Evolutionary conservation across 2,113 vertebrate species (phyloP), one percentile per base, ranked within the genome.

Genomic region (Sakesphorus luctuosus): DNA sequence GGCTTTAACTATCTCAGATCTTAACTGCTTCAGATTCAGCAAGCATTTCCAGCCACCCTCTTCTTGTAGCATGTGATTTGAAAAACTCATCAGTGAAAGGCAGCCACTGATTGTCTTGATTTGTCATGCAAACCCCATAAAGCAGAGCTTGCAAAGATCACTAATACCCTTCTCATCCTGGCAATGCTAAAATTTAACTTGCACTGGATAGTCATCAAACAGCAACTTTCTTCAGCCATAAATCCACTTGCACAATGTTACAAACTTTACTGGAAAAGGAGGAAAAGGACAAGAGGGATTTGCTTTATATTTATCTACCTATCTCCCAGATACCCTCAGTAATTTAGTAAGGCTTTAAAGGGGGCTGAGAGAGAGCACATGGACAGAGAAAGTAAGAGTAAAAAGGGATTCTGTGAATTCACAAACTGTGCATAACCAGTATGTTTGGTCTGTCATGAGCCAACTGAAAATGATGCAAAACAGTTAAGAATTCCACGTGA

Each of bases 21-120:
- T 61, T 50, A 82, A 91, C 46, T 91, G 87, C 67, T 80, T 93
- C 79, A 90, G 59, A 92, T 88, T 88, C 89, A 87, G 84, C n/a
- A 91, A 94, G 88, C 68, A 47, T 77, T 74, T 67, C 23, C 46
- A 94, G 26, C 29, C 63, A 53, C 47, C 38, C 33, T 85, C 58
- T 69, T 83, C 78, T 43, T 62, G 72, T 7, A 85, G 36, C 36
- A 68, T 80, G 50, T 31, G 90, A 85, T 90, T 63, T 88, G 78
- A 84, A 74, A 90, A 90, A 75, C 75, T 86, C 63, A 44, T 76
- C 84, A 66, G 76, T 21, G 68, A 94, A 86, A 88, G 36, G 12
- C 46, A 84, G 72, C 8, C 1, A 8, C 72, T 33, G 72, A 83
- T 59, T 80, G 63, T 83, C 87, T 52, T 80, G 50, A 88, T 97